Conservation (phyloP, 2,888 invertebrate species). For the Diplazon laetatorius region DNA sequence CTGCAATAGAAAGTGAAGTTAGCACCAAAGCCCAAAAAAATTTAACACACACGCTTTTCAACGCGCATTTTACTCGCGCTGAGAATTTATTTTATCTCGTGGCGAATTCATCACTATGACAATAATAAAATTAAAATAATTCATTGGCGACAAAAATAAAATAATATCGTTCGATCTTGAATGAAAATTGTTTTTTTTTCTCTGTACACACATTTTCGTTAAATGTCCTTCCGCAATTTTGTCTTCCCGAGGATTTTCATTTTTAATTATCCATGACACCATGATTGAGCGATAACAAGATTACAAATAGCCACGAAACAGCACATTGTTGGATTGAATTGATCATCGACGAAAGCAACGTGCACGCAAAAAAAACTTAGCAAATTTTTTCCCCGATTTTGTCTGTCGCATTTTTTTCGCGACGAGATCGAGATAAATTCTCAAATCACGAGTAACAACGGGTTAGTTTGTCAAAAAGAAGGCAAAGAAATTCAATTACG, state of each 20-base stretch:
- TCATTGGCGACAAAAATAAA: not conserved
- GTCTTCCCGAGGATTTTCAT: not conserved
- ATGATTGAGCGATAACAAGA: not conserved
- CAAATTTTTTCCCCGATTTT: not conserved
- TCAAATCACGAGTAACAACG: constrained; percentile 22
- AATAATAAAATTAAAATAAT: not conserved
- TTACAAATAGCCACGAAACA: not conserved
- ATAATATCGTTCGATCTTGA: not conserved
- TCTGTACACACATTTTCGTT: too few species aligned
- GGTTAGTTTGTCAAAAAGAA: constrained; percentile 1
- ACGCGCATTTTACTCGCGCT: constrained; percentile 13
- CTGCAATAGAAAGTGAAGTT: constrained; percentile 82
- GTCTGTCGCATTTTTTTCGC: not conserved
- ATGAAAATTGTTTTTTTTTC: not conserved
- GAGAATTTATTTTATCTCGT: constrained; percentile 17
- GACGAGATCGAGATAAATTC: not conserved
- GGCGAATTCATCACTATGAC: not conserved
- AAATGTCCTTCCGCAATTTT: not conserved
- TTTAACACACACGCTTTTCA: constrained; percentile 55
- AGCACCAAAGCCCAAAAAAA: constrained; percentile 76
- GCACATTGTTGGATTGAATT: constrained; percentile 1
- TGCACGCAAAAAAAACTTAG: constrained; percentile 1
- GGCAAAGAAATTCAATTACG: not conserved
- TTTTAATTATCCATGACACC: not conserved
- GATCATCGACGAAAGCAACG: not conserved